Conservation (phyloP, 2,113 vertebrate species). For the Leucopsar rothschildi region DNA sequence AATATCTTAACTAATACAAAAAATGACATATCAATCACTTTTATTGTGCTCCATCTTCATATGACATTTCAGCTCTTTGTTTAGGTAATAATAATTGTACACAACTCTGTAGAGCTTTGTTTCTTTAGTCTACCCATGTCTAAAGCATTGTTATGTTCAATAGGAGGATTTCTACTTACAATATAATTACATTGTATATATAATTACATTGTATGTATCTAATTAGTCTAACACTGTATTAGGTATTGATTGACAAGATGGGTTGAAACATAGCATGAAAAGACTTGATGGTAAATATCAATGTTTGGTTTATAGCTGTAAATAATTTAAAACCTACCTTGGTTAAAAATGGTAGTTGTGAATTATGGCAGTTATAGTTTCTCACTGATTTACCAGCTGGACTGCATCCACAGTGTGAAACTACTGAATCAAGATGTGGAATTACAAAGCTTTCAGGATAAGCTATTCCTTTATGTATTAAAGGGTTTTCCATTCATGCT, state of each 20-base stretch:
- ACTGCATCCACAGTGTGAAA: not conserved
- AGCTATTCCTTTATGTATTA: not conserved
- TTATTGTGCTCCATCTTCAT: not conserved
- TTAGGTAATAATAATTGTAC: conserved; percentile 1
- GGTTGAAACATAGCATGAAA: not conserved
- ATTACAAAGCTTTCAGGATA: not conserved
- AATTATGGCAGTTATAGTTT: not conserved
- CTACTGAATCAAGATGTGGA: not conserved
- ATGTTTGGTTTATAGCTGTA: not conserved
- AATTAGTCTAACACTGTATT: conserved; percentile 5
- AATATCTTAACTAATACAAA: not conserved
- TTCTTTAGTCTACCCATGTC: not conserved
- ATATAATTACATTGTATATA: not conserved
- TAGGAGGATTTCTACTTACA: not conserved
- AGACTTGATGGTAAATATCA: conserved; percentile 21
- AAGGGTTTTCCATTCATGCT: not conserved
- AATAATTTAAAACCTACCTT: not conserved
- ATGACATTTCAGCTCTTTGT: conserved; percentile 12
- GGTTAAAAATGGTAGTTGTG: not conserved
- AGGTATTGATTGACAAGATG: conserved; percentile 36
- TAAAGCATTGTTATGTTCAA: not conserved
- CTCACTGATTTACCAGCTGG: not conserved
- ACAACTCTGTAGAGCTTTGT: not conserved
- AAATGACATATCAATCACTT: conserved; percentile 9
- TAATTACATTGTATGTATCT: not conserved